Conservation (phyloP, 1,140 invertebrate genomes). For the Stegodyphus mimosarum region DNA sequence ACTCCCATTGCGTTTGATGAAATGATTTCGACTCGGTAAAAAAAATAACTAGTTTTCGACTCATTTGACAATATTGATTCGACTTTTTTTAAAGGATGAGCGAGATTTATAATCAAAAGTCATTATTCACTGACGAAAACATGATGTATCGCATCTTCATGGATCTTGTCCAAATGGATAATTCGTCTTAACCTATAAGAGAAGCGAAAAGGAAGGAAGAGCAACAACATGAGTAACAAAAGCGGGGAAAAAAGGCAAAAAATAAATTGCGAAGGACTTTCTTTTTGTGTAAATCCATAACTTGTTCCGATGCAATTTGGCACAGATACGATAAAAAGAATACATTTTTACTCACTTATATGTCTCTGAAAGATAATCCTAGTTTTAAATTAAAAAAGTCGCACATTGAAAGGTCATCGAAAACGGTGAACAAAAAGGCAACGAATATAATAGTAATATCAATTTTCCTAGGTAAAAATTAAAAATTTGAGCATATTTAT, state of each 20-base stretch:
- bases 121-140: constrained; percentile 45
- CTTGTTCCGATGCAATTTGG: background rate
- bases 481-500: too few species aligned
- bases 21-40: constrained; percentile 13
- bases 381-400: too few species aligned
- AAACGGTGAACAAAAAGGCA: too few species aligned
- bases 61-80: constrained; percentile 51
- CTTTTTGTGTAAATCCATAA: background rate
- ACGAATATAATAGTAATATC: too few species aligned
- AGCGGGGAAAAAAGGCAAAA: background rate
- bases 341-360: too few species aligned
- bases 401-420: too few species aligned
- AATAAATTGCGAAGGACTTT: background rate
- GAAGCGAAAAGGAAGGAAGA: background rate
- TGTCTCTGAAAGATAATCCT: too few species aligned
- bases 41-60: constrained; percentile 36
- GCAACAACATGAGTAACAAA: background rate
- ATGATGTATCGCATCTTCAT: constrained; percentile 4
- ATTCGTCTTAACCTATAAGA: constrained; percentile 1
- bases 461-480: too few species aligned
- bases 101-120: constrained; percentile 30
- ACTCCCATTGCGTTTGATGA: constrained; percentile 48
- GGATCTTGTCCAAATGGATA: constrained; percentile 27
- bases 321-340: background rate
- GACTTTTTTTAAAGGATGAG: constrained; percentile 41